phyloP scores from a whole-genome alignment of 1,140 invertebrate genomes.

The Caerostris extrusa region DNA sequence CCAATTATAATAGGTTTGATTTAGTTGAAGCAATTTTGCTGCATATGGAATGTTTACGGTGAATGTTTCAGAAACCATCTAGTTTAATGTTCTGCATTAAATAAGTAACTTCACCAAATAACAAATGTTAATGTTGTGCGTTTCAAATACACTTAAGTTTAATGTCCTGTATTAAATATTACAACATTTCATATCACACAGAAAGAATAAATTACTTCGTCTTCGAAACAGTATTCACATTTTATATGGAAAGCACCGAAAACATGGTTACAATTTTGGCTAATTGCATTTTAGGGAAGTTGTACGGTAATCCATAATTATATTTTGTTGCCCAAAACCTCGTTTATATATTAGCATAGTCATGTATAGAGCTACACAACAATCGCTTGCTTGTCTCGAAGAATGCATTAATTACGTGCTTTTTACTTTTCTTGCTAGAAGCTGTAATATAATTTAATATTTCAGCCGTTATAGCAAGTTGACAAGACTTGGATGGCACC shows the following conservation, averaged over 20 bases:
- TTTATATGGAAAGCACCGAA: not conserved
- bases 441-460: not conserved
- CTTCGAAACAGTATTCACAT: not conserved
- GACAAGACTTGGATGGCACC: not conserved
- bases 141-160: not conserved
- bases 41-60: not conserved
- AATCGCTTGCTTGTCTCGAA: not conserved
- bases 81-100: not conserved
- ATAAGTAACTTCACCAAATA: conserved; percentile 6
- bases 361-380: not conserved
- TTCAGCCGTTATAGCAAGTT: not conserved
- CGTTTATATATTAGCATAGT: not conserved
- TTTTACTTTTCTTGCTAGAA: not conserved
- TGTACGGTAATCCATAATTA: not conserved
- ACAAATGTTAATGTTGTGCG: not conserved
- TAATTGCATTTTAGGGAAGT: conserved; percentile 7
- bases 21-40: not conserved
- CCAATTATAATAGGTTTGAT: not conserved
- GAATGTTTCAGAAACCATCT: not conserved
- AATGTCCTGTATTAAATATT: not conserved
- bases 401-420: not conserved
- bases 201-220: not conserved
- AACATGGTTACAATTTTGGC: conserved; percentile 13
- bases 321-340: not conserved
- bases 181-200: not conserved